Evolutionary conservation across 2,888 invertebrate species (phyloP), one percentile per base, ranked within the genome.

Genomic region (Phaedon cochleariae): DNA sequence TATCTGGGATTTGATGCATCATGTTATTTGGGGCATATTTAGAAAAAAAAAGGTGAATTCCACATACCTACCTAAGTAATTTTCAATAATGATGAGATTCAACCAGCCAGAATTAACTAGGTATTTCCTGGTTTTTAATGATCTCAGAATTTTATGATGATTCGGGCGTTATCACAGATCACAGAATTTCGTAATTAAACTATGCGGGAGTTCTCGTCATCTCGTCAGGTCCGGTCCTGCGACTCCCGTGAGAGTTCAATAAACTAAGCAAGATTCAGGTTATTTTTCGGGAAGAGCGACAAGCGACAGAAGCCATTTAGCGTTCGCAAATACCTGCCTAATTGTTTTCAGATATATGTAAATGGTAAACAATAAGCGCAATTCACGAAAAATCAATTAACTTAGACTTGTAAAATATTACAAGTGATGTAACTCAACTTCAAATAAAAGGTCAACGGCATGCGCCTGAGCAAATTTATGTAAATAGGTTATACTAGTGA

Each of bases 401-500:
- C 51, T 54, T 37, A 31, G 53, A 55, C 64, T 55, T 64, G 64
- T 60, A 64, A 64, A 63, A 51, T 59, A 60, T 64, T 54, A 55
- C 51, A 63, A 53, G 46, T 52, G 55, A 41, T 54, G 54, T 64
- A 55, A 57, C 18, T 59, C 45, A 60, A 64, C 64, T 41, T 51
- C 55, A 55, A 54, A 31, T 60, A 49, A 64, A 64, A 60, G 64
- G 64, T 64, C 64, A 59, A 59, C 60, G 64, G 55, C 64, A 60
- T 55, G 48, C 59, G 54, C 29, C 55, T 37, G 54, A 49, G 54
- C 59, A 55, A 64, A 64, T 64, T 64, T 63, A 64, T 64, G 64
- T 64, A 64, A 64, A 64, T 64, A 60, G 64, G 60, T 60, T 64
- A 64, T 59, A 64, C 41, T 49, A 57, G 63, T 64, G 55, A 54